Evolutionary conservation across 2,888 invertebrate genomes (phyloP), one percentile per base, ranked within the genome.

Genomic region (Eucera pruinosa): DNA sequence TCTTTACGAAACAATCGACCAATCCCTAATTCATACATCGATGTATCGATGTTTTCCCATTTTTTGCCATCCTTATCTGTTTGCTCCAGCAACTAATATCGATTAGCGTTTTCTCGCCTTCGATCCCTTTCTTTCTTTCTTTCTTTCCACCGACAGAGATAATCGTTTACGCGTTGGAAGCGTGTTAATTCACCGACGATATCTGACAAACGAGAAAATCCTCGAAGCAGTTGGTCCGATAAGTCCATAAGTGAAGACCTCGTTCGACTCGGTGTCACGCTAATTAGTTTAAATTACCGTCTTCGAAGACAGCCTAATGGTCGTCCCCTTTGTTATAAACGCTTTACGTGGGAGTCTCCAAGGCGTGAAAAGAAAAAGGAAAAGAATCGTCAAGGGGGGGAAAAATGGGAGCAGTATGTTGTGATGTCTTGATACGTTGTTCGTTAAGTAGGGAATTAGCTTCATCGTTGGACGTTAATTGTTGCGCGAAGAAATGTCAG

Each of bases 131-230:
- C n/a, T n/a, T n/a, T n/a, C n/a, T n/a, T n/a, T n/a, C n/a, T n/a
- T n/a, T 72, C 71, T 55, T 55, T 48, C 18, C 23, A 27, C 27
- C 25, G 47, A 20, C 18, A 65, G 76, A 82, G 81, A 81, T 81
- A 81, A 83, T 80, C 83, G 83, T 70, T 75, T 70, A 61, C 83
- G 70, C 76, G 77, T 62, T 78, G 85, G 81, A 72, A 83, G 80
- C 83, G 55, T 20, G 87, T 87, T 85, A 80, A 87, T 86, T 84
- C 84, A 81, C 72, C 76, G 76, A 33, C 64, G 76, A n/a, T 33
- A 7, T 70, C 78, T 67, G 73, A 73, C 81, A 76, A 78, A 70
- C 74, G 70, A 73, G 82, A 78, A 36, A 36, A 36, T 36, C 36
- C 11, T 36, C 11, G 52, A 69, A 54, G 58, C 54, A 71, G 67